These are phyloP conservation scores for Melinaea marsaeus DNA, from an alignment of 2,888 invertebrate genomes.

Conservation along the genomic window DNA sequence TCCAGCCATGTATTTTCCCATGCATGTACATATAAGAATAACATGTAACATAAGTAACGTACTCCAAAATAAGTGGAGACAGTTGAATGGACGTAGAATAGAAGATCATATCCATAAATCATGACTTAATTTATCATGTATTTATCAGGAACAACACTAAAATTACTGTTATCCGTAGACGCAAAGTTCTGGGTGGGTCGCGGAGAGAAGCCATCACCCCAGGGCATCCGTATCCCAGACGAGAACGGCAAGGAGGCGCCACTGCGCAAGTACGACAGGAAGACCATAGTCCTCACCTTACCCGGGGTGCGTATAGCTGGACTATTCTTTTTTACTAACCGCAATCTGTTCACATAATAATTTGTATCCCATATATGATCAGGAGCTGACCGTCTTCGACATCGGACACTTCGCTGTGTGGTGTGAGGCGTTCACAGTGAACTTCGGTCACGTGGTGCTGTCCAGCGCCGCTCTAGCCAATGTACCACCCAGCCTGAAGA, in stretches of 20 bases:
- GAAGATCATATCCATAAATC: too few relatives aligned
- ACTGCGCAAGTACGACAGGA: constrained; percentile 87
- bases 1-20: too few relatives aligned
- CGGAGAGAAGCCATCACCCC: constrained; percentile 87
- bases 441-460: constrained; percentile 91
- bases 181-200: constrained; percentile 96
- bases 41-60: too few relatives aligned
- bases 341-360: too few relatives aligned
- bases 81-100: too few relatives aligned
- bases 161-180: constrained; percentile 73
- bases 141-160: neutral
- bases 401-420: constrained; percentile 95
- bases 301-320: constrained; percentile 78
- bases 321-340: neutral
- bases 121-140: too few relatives aligned
- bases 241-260: constrained; percentile 92
- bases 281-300: constrained; percentile 92
- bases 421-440: constrained; percentile 95
- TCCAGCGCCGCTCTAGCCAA: constrained; percentile 81
- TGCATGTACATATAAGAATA: too few relatives aligned
- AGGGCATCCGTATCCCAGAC: constrained; percentile 91
- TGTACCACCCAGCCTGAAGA: constrained; percentile 93
- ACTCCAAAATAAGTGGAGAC: too few relatives aligned
- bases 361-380: constrained; percentile 3
- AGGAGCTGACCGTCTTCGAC: constrained; percentile 92